phyloP scores from a whole-genome alignment of 2,888 invertebrate genomes.

The Lithophane semibrunnea region DNA sequence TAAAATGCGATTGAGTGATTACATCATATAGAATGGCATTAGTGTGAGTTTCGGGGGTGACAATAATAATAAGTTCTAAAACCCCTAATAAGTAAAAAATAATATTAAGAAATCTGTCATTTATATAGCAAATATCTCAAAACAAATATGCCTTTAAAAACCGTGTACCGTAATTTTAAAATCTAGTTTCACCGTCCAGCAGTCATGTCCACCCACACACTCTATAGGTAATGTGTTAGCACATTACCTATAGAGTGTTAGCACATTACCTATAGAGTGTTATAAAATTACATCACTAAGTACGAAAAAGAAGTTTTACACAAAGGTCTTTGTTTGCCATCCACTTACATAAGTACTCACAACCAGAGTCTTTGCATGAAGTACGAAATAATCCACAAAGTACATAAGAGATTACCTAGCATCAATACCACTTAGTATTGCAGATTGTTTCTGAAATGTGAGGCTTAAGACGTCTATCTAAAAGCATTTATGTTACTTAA shows the following conservation, averaged over 20 bases:
- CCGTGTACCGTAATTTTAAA: no score
- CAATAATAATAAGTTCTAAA: background rate
- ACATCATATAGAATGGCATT: background rate
- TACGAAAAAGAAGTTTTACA: background rate
- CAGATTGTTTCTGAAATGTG: constrained; percentile 52
- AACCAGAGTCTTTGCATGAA: constrained; percentile 30
- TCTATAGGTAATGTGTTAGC: no score
- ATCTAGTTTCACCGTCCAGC: background rate
- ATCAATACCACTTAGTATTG: constrained; percentile 57
- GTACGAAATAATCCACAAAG: constrained; percentile 61
- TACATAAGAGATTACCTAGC: constrained; percentile 58
- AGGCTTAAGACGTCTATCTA: constrained; percentile 54
- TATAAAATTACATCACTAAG: background rate
- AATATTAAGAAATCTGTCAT: background rate
- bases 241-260: no score
- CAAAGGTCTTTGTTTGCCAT: background rate
- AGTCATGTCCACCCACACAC: no score
- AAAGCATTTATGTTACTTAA: constrained; percentile 58
- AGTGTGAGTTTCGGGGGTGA: background rate
- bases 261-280: no score
- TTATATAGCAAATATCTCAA: background rate
- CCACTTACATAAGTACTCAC: background rate
- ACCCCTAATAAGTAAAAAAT: background rate
- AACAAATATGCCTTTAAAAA: background rate
- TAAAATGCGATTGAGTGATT: background rate